A percentile compares a stretch with the other conserved stretches of the same genome.
Conservation (phyloP, 2,888 invertebrate species). For the Phalera bucephala region DNA sequence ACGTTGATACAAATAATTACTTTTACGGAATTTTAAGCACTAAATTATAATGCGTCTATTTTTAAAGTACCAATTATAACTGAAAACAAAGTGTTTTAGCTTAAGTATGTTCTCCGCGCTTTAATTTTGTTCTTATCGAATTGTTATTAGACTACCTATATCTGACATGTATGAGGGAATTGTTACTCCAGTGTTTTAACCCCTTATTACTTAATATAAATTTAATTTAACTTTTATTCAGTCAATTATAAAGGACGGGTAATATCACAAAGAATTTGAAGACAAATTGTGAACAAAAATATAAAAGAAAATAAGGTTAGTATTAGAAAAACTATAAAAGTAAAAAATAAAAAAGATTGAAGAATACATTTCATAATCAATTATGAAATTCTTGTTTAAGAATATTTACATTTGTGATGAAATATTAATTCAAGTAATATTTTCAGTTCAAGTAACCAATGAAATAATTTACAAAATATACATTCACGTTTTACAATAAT, state of each 20-base stretch:
- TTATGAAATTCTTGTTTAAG: neutral
- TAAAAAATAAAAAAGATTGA: slow-evolving; percentile 1
- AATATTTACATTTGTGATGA: slow-evolving; percentile 20
- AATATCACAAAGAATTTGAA: slow-evolving; percentile 25
- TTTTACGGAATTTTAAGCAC: too few relatives aligned
- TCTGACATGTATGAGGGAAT: too few relatives aligned
- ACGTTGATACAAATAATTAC: too few relatives aligned
- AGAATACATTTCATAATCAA: neutral
- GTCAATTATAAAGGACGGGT: slow-evolving; percentile 35
- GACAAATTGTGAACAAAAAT: slow-evolving; percentile 17
- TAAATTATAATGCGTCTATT: too few relatives aligned
- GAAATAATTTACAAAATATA: neutral
- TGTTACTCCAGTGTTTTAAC: neutral
- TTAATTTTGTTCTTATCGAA: too few relatives aligned
- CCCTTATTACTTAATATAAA: slow-evolving; percentile 21
- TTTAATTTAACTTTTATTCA: slow-evolving; percentile 37
- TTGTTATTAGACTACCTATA: too few relatives aligned
- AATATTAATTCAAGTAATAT: slow-evolving; percentile 3
- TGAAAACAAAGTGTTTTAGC: too few relatives aligned
- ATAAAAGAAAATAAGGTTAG: slow-evolving; percentile 6
- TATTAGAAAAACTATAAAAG: slow-evolving; percentile 3
- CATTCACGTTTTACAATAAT: slow-evolving; percentile 2
- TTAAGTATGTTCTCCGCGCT: too few relatives aligned
- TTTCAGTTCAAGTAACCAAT: slow-evolving; percentile 6
- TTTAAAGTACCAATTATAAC: too few relatives aligned